Conservation (phyloP, 2,113 vertebrate genomes). For the Bambusicola thoracicus region DNA sequence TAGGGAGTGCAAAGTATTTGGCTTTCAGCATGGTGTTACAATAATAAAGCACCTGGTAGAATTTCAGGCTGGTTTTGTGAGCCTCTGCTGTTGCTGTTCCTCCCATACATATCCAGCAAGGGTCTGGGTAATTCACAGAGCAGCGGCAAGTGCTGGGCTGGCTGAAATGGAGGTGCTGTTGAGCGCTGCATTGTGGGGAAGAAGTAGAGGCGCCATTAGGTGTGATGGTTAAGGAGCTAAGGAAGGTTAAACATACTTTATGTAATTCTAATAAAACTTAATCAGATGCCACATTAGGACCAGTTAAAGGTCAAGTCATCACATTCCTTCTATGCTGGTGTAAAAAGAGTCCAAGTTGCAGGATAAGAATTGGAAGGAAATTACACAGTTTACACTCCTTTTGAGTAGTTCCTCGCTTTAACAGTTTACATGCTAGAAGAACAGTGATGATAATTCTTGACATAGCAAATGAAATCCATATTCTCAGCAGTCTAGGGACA, state of each 20-base stretch:
- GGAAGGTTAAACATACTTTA: not conserved
- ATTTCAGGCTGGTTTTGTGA: not conserved
- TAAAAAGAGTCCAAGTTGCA: not conserved
- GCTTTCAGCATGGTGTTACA: not conserved
- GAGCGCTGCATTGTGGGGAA: not conserved
- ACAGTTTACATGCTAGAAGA: not conserved
- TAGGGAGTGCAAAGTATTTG: not conserved
- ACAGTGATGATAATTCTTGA: not conserved
- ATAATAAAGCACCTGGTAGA: not conserved
- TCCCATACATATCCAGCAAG: not conserved
- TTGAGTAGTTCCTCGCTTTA: not conserved
- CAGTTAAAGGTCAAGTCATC: not conserved
- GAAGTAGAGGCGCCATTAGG: not conserved
- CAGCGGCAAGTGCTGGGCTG: no score
- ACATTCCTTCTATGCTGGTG: not conserved
- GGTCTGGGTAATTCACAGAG: not conserved
- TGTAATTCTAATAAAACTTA: not conserved
- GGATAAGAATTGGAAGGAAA: not conserved
- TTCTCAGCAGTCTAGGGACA: not conserved
- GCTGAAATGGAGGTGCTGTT: not conserved
- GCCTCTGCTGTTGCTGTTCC: not conserved
- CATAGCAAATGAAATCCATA: not conserved
- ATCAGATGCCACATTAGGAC: not conserved
- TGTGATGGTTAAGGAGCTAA: not conserved
- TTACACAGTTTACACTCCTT: not conserved